Evolutionary conservation across 1,140 invertebrate genomes (phyloP).

Genomic region (Chrysoperla carnea): DNA sequence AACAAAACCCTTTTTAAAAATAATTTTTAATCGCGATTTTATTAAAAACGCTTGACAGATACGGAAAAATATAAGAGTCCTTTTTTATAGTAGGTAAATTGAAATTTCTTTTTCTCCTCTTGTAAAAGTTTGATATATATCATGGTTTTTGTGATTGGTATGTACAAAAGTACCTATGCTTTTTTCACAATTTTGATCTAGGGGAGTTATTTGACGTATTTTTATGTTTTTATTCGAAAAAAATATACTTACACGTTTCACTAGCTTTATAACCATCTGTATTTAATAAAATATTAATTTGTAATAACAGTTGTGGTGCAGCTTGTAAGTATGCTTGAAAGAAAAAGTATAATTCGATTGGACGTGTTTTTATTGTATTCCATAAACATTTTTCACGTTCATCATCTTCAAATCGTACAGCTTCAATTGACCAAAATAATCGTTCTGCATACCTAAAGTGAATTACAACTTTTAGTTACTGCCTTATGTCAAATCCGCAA

Average conservation of each 20-base stretch:
- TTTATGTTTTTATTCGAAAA: too few relatives aligned
- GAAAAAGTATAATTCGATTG: slow-evolving; percentile 51
- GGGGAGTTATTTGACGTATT: too few relatives aligned
- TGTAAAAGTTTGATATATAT: too few relatives aligned
- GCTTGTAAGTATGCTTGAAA: slow-evolving; percentile 57
- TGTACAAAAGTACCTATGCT: too few relatives aligned
- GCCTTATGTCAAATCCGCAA: not conserved
- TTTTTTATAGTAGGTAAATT: too few relatives aligned
- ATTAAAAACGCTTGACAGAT: too few relatives aligned
- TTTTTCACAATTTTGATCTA: too few relatives aligned
- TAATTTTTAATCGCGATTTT: too few relatives aligned
- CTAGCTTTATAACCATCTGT: not conserved
- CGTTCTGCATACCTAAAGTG: slow-evolving; percentile 36
- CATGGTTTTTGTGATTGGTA: too few relatives aligned
- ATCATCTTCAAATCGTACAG: slow-evolving; percentile 29
- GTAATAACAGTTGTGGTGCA: slow-evolving; percentile 47
- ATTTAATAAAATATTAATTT: slow-evolving; percentile 33
- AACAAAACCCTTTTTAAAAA: too few relatives aligned
- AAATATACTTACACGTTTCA: not conserved
- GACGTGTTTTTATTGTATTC: slow-evolving; percentile 33
- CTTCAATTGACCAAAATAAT: slow-evolving; percentile 54
- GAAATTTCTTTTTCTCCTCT: too few relatives aligned
- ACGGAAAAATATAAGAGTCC: too few relatives aligned
- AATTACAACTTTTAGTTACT: slow-evolving; percentile 2
- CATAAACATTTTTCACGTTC: slow-evolving; percentile 35